A percentile compares a stretch with the other conserved stretches of the same genome.
phyloP scores from a whole-genome alignment of 2,888 invertebrate species.

The Cheiracanthium punctorium region DNA sequence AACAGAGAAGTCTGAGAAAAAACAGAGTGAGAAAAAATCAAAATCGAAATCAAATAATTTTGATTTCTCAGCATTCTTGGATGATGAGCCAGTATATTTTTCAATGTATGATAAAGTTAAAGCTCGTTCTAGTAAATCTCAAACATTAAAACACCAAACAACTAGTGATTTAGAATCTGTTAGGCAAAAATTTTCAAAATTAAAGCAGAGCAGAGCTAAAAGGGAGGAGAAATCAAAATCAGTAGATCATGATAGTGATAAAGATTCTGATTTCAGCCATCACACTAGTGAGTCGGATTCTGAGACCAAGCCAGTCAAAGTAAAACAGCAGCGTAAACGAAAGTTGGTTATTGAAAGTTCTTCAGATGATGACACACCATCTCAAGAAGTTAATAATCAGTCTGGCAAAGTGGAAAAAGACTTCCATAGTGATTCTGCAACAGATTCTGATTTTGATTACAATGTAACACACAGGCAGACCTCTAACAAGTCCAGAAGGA shows the following conservation, averaged over 20 bases:
- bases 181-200: constrained; percentile 89
- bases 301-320: constrained; percentile 66
- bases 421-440: constrained; percentile 57
- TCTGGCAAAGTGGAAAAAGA: constrained; percentile 58
- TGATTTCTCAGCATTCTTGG: constrained; percentile 82
- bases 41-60: constrained; percentile 26
- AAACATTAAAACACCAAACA: constrained; percentile 78
- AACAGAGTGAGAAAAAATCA: constrained; percentile 32
- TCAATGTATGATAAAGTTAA: constrained; percentile 99
- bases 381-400: constrained; percentile 46
- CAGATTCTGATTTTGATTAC: constrained; percentile 71
- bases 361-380: constrained; percentile 65
- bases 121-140: constrained; percentile 85
- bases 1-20: constrained; percentile 33
- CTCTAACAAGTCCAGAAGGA: constrained; percentile 39
- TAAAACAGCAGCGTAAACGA: constrained; percentile 70
- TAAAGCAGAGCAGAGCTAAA: constrained; percentile 83
- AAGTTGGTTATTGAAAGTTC: constrained; percentile 72
- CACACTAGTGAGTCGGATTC: constrained; percentile 71
- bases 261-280: constrained; percentile 72
- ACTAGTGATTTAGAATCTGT: constrained; percentile 87
- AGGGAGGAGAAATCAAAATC: constrained; percentile 74
- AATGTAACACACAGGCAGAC: constrained; percentile 49
- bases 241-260: constrained; percentile 71
- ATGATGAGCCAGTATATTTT: constrained; percentile 91